Evolutionary conservation across 37 sponge, comb jelly and placozoan genomes (phyloP).

Genomic region (Lycopodina hypogea): DNA sequence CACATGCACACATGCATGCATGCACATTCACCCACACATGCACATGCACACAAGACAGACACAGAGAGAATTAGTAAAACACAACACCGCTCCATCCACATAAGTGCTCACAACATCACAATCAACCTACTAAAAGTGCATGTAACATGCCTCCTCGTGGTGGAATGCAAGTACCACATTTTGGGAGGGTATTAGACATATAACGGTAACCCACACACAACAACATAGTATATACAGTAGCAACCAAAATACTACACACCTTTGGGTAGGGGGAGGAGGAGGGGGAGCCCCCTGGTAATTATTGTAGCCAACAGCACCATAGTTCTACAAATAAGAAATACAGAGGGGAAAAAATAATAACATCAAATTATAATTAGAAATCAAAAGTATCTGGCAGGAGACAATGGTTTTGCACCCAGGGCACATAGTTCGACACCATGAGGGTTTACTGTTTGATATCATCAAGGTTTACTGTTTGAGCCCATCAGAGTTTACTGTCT

Average conservation of each 20-base stretch:
- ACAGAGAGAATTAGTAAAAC: background rate
- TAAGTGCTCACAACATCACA: too few relatives aligned
- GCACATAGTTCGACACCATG: too few relatives aligned
- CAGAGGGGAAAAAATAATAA: background rate
- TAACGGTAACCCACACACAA: too few relatives aligned
- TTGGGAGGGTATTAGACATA: too few relatives aligned
- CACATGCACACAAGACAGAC: background rate
- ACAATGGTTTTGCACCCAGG: background rate
- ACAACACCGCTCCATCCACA: too few relatives aligned
- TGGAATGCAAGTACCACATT: too few relatives aligned
- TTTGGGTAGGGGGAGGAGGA: constrained; percentile 18
- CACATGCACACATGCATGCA: background rate
- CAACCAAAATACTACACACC: background rate
- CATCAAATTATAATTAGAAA: background rate
- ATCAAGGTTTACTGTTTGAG: too few relatives aligned
- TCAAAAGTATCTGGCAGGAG: background rate
- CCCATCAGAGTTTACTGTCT: too few relatives aligned
- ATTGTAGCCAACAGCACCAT: constrained; percentile 4
- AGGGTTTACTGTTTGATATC: too few relatives aligned
- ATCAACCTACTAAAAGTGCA: too few relatives aligned
- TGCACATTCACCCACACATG: background rate
- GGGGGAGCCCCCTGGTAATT: constrained; percentile 28
- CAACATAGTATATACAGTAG: too few relatives aligned
- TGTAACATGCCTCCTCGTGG: too few relatives aligned
- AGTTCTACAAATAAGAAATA: constrained; percentile 21